Evolutionary conservation across 2,797 vertebrate species (phyloP), one percentile per base, ranked within the genome.

Genomic region (Lutjanus campechanus): DNA sequence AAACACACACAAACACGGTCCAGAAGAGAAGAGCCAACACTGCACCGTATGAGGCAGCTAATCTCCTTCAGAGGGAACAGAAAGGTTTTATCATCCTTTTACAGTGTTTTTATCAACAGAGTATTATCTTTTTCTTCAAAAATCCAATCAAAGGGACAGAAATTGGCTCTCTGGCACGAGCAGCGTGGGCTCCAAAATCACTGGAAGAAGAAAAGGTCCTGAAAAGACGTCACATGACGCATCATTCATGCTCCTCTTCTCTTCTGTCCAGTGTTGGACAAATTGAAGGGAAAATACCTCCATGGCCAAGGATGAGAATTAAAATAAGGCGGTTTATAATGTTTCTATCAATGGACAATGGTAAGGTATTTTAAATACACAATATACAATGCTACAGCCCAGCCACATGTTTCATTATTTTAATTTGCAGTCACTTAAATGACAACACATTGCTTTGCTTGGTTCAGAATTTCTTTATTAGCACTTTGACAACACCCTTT

Each of bases 31-130:
- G 81, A 55, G 44, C 40, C 41, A 60, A 12, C 47, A 17, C 41
- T 6, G 59, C 64, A 10, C 69, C 6, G n/a, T 20, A 11, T 44
- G 76, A 78, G 54, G 74, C 25, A 20, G 61, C 56, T 74, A 65
- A 89, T 87, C 77, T 85, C 49, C 22, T 49, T 67, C 36, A 69
- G 20, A 58, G 51, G 3, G n/a, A 75, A 46, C 20, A 0, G 41
- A 77, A 69, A 76, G 44, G 73, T 56, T 63, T 82, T 74, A 77
- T 82, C 78, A 76, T 44, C 64, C 67, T 7, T 73, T 73, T 62
- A 70, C 73, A 77, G 51, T 74, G 69, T 80, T 74, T 75, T 81
- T 83, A 83, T 76, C 72, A n/a, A 88, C 51, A 41, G 55, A 29
- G 53, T 17, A 41, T 85, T 60, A 75, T 85, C 47, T 63, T 60